These are phyloP conservation scores for Taphrorychus bicolor DNA, from an alignment of 2,888 invertebrate genomes.

Conservation along the genomic window DNA sequence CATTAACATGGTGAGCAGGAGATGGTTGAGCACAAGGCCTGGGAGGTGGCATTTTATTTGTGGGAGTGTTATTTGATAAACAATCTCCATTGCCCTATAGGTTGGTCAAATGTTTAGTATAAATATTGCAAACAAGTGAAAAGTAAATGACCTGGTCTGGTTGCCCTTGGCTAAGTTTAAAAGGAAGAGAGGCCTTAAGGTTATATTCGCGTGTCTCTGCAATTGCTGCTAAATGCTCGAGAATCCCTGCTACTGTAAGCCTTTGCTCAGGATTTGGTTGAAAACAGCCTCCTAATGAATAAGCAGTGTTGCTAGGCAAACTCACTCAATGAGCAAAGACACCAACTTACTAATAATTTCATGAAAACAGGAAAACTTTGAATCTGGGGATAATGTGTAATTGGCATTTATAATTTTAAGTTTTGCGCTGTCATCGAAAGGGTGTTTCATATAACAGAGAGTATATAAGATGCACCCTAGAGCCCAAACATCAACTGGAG, in stretches of 20 bases:
- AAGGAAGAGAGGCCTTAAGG: constrained; percentile 76
- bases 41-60: constrained; percentile 49
- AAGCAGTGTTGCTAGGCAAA: not conserved
- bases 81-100: constrained; percentile 39
- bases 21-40: constrained; percentile 36
- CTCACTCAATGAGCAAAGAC: not conserved
- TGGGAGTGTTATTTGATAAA: constrained; percentile 29
- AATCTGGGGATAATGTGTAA: constrained; percentile 84
- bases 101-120: not conserved
- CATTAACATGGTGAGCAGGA: constrained; percentile 44
- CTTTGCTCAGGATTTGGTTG: constrained; percentile 84
- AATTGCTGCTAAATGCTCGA: constrained; percentile 88
- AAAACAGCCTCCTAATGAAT: constrained; percentile 71
- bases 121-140: not conserved
- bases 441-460: constrained; percentile 92
- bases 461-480: constrained; percentile 94
- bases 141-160: constrained; percentile 42
- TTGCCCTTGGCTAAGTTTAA: constrained; percentile 54
- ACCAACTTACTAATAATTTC: constrained; percentile 81
- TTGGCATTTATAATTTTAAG: constrained; percentile 96
- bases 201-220: constrained; percentile 86
- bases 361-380: constrained; percentile 83
- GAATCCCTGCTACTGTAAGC: constrained; percentile 76
- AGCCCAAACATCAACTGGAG: constrained; percentile 95
- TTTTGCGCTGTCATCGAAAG: constrained; percentile 96